Percentiles rank a stretch among this genome's conserved stretches.
Evolutionary conservation across 2,113 vertebrate genomes (phyloP).

Genomic region (Mohoua ochrocephala): DNA sequence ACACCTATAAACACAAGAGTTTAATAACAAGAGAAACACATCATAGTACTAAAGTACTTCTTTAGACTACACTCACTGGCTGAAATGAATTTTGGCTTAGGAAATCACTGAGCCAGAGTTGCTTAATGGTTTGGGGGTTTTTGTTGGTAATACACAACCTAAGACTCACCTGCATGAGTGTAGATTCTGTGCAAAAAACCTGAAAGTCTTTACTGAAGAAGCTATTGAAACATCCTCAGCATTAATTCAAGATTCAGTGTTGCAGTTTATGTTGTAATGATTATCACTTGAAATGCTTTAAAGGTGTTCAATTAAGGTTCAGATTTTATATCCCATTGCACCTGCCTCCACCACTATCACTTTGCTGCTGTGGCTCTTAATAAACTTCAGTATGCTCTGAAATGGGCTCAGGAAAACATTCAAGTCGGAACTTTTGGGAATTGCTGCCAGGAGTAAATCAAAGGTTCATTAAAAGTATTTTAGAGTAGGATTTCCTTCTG

Average conservation of each 20-base stretch:
- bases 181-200: not conserved
- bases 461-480: not conserved
- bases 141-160: not conserved
- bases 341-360: not conserved
- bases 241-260: not conserved
- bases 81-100: not conserved
- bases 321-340: not conserved
- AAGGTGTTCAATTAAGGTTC: not conserved
- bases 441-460: not conserved
- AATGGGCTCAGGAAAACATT: not conserved
- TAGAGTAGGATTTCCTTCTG: not conserved
- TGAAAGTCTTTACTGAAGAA: not conserved
- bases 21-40: not conserved
- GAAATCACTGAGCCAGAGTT: not conserved
- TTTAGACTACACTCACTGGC: not conserved
- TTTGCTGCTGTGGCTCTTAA: not conserved
- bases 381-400: not conserved
- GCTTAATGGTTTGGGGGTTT: not conserved
- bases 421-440: not conserved
- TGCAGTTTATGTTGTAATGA: not conserved
- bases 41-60: not conserved
- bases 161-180: not conserved
- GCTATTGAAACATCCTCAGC: not conserved
- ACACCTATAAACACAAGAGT: not conserved
- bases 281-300: not conserved